Evolutionary conservation across 1,140 invertebrate species (phyloP).

Genomic region (Ridgeia piscesae): DNA sequence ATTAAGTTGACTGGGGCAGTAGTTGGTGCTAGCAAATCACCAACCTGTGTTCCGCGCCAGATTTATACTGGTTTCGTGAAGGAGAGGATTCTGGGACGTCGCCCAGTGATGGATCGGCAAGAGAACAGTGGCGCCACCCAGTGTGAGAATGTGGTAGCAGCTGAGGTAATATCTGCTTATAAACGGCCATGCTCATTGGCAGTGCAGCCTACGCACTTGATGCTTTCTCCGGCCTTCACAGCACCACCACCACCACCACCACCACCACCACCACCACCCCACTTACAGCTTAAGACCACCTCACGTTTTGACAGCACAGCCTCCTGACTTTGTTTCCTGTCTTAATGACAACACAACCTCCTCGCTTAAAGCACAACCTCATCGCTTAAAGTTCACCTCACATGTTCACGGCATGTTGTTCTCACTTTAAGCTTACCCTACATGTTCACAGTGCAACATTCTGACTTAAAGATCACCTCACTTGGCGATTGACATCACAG

Average conservation of each 20-base stretch:
- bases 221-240: too few relatives aligned
- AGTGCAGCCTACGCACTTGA: background rate
- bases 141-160: background rate
- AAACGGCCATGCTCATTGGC: background rate
- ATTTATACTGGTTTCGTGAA: background rate
- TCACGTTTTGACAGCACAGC: background rate
- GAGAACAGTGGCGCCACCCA: background rate
- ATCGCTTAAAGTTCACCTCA: background rate
- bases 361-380: background rate
- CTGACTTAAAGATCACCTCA: background rate
- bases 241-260: too few relatives aligned
- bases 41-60: background rate
- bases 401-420: background rate
- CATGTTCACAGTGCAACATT: background rate
- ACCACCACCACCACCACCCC: background rate
- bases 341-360: background rate
- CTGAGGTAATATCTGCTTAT: background rate
- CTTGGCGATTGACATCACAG: background rate
- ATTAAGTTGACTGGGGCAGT: background rate
- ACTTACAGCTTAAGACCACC: background rate
- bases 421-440: background rate
- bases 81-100: conserved; percentile 3
- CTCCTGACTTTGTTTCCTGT: background rate
- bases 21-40: background rate
- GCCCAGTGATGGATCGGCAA: background rate